phyloP scores from a whole-genome alignment of 2,113 vertebrate species.

The Aptenodytes forsteri region DNA sequence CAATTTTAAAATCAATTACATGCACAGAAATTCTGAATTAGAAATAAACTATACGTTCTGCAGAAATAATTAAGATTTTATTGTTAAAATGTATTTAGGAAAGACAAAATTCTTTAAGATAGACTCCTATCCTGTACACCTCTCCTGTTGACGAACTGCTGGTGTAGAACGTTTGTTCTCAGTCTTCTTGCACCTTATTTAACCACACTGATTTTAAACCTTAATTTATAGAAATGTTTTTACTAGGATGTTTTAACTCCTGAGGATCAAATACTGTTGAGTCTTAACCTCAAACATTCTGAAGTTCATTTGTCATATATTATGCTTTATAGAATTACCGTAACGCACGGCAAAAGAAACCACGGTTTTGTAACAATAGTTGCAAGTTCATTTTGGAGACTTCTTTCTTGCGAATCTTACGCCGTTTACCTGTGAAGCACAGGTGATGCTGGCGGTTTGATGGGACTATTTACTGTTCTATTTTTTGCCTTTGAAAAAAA shows the following conservation, averaged over 20 bases:
- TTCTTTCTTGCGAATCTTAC: not conserved
- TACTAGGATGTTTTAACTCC: not conserved
- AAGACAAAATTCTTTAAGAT: not conserved
- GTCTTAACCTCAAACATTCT: not conserved
- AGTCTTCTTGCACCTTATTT: not conserved
- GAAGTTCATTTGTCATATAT: fast-evolving
- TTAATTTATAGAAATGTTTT: not conserved
- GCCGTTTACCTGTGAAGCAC: fast-evolving
- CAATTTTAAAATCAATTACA: not conserved
- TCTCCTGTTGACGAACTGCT: not conserved
- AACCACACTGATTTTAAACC: not conserved
- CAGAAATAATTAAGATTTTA: not conserved
- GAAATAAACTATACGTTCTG: not conserved
- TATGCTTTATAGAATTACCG: fast-evolving
- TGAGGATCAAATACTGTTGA: not conserved
- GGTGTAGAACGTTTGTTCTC: not conserved
- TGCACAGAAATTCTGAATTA: not conserved
- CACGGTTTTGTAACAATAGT: fast-evolving
- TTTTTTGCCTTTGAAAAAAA: not conserved
- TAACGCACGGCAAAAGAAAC: not conserved
- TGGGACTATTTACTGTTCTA: not conserved
- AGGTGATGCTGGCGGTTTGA: not conserved
- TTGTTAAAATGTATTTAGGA: not conserved
- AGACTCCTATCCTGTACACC: not conserved
- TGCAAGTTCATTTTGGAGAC: not conserved